These are phyloP conservation scores for Maccullochella peelii DNA, from an alignment of 2,113 vertebrate species.

Conservation along the genomic window DNA sequence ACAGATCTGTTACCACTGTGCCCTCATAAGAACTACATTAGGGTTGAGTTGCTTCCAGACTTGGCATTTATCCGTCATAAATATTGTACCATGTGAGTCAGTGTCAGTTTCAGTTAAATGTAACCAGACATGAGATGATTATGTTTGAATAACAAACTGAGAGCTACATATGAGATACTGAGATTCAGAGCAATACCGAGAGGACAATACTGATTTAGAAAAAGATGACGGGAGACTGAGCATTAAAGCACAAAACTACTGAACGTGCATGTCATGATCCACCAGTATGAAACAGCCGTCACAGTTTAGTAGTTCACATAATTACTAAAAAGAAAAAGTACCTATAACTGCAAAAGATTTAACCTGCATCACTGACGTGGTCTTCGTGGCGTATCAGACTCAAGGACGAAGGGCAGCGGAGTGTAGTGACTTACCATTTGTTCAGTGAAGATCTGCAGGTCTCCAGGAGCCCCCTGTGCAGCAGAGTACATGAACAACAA, in stretches of 20 bases:
- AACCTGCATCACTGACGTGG: not conserved
- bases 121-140: not conserved
- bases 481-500: not conserved
- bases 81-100: not conserved
- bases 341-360: not conserved
- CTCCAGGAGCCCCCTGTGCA: constrained; percentile 90
- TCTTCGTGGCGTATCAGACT: not conserved
- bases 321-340: too few species aligned
- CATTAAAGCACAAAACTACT: too few species aligned
- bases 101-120: not conserved
- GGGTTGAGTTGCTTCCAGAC: not conserved
- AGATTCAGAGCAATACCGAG: not conserved
- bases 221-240: not conserved
- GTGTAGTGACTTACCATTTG: constrained; percentile 90
- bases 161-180: too few species aligned
- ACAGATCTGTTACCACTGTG: not conserved
- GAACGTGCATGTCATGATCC: too few species aligned
- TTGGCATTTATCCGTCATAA: not conserved
- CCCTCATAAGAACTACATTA: not conserved
- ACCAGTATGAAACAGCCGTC: too few species aligned
- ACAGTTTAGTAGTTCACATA: too few species aligned
- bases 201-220: not conserved
- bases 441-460: constrained; percentile 95
- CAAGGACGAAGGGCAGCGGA: not conserved
- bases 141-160: not conserved